These are phyloP conservation scores for Notarius lentiginosus DNA, from an alignment of 2,113 vertebrate species.

Conservation along the genomic window DNA sequence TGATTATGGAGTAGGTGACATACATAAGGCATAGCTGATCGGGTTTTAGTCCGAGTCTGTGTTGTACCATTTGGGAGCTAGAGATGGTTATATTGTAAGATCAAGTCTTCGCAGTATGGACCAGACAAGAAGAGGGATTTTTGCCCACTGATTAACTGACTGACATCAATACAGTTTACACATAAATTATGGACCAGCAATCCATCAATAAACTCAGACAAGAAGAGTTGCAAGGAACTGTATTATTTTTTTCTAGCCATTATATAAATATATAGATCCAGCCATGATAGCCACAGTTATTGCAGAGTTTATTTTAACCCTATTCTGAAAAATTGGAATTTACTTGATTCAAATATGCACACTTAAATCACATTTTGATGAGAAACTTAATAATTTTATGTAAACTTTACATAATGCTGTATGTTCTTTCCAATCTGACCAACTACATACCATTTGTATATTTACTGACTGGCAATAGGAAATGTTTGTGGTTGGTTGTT, in stretches of 20 bases:
- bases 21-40: constrained; percentile 1
- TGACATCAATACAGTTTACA: background rate
- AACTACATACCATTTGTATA: too few species aligned
- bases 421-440: too few species aligned
- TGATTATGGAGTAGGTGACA: constrained; percentile 14
- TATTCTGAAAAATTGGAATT: background rate
- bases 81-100: background rate
- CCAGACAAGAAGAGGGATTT: background rate
- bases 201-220: background rate
- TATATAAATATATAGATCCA: background rate
- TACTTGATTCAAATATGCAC: background rate
- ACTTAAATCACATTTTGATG: background rate
- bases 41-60: background rate
- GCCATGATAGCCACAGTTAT: background rate
- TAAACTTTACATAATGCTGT: too few species aligned
- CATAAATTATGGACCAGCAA: background rate
- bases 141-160: background rate
- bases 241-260: background rate
- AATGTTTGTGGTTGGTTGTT: too few species aligned
- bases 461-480: too few species aligned
- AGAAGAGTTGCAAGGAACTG: background rate
- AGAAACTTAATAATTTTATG: too few species aligned
- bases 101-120: background rate
- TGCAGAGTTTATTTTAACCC: background rate
- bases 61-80: background rate